Percentiles rank a stretch among this genome's conserved stretches.
These are phyloP conservation scores for Cyanoderma ruficeps DNA, from an alignment of 2,113 vertebrate species.

Conservation along the genomic window DNA sequence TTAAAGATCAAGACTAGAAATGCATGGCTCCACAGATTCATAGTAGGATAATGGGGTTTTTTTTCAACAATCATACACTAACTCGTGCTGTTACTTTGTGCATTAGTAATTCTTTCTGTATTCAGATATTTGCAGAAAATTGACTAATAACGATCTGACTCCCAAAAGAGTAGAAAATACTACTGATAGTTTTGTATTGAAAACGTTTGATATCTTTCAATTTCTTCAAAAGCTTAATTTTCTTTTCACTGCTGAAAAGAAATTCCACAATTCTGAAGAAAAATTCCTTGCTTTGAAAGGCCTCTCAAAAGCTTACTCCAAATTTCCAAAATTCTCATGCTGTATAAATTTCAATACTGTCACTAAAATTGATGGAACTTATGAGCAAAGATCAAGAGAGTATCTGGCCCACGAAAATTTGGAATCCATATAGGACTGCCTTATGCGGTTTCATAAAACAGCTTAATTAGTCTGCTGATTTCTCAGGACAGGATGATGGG, in stretches of 20 bases:
- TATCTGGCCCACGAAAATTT: not conserved
- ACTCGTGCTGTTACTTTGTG: not conserved
- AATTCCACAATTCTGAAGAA: not conserved
- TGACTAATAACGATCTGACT: not conserved
- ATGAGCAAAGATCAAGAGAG: not conserved
- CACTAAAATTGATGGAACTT: not conserved
- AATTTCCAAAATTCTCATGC: not conserved
- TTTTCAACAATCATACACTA: not conserved
- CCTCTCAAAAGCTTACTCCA: not conserved
- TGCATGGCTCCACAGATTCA: not conserved
- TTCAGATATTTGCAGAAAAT: not conserved
- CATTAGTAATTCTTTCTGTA: not conserved
- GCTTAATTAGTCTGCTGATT: not conserved
- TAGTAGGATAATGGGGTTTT: not conserved
- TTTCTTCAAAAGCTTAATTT: not conserved
- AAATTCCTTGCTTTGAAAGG: not conserved
- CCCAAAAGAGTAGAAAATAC: not conserved
- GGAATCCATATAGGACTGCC: not conserved
- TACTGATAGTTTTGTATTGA: not conserved
- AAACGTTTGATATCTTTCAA: not conserved
- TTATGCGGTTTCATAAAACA: not conserved
- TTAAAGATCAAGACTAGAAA: not conserved
- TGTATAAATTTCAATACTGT: not conserved
- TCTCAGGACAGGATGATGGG: not conserved
- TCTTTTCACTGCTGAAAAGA: not conserved